phyloP scores from a whole-genome alignment of 2,113 vertebrate species.

The Ceyx melanurus region DNA sequence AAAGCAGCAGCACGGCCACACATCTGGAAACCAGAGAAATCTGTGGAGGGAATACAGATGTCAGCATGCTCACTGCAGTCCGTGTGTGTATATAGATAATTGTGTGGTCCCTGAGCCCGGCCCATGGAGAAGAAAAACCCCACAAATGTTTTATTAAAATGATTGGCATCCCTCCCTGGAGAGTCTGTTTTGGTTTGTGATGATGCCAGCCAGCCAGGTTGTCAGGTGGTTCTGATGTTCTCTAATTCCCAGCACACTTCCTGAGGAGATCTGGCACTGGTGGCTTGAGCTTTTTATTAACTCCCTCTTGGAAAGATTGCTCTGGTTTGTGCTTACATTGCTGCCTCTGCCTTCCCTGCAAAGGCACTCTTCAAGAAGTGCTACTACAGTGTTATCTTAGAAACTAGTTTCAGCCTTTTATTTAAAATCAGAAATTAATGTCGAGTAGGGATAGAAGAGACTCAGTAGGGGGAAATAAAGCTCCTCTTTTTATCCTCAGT shows the following conservation, averaged over 20 bases:
- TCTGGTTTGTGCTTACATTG: background rate
- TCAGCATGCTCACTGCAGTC: background rate
- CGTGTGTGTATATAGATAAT: accelerated
- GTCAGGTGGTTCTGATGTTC: background rate
- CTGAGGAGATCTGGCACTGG: background rate
- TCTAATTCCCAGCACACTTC: background rate
- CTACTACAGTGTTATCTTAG: background rate
- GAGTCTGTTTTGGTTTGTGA: background rate
- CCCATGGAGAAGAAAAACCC: background rate
- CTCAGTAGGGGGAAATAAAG: background rate
- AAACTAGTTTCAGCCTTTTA: background rate
- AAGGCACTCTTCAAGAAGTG: background rate
- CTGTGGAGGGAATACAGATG: background rate
- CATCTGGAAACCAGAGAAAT: background rate
- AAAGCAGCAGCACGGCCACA: background rate
- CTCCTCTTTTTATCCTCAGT: background rate
- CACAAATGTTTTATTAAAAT: background rate
- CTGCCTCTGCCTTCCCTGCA: background rate
- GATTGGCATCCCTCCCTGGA: background rate
- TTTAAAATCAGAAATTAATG: background rate
- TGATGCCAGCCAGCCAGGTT: background rate
- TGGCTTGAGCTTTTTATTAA: background rate
- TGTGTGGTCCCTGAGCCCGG: background rate
- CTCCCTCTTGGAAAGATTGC: background rate
- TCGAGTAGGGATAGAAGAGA: background rate